Evolutionary conservation across 92 coral and sea anemone genomes (phyloP).

Genomic region (Muricea muricata): DNA sequence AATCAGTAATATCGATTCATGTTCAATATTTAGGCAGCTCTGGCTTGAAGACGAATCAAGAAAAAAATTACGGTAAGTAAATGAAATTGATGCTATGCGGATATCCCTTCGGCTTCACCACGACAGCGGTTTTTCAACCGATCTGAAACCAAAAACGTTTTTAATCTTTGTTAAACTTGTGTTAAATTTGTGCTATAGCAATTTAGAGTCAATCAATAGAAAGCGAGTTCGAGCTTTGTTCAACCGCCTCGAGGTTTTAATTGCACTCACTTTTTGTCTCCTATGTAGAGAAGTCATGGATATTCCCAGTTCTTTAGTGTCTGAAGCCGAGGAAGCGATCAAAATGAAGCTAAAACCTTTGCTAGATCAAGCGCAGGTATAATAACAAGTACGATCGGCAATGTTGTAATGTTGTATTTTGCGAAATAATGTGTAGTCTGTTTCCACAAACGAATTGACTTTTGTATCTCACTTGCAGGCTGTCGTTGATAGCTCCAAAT

Average conservation of each 20-base stretch:
- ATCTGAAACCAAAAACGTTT: too few species aligned
- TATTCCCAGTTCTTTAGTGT: conserved; percentile 77
- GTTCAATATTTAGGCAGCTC: conserved; percentile 67
- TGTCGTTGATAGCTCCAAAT: conserved; percentile 57
- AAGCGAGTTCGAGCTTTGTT: too few species aligned
- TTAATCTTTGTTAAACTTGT: neutral
- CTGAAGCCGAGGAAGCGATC: conserved; percentile 92
- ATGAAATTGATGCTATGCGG: neutral
- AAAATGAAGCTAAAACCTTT: conserved; percentile 78
- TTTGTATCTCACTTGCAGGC: conserved; percentile 52
- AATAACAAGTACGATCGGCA: neutral
- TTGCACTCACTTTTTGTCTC: neutral
- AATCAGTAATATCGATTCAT: too few species aligned
- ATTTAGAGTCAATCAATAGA: too few species aligned
- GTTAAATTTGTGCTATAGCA: too few species aligned
- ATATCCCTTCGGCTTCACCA: neutral
- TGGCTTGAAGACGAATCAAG: conserved; percentile 89
- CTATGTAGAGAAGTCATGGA: conserved; percentile 73
- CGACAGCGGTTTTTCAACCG: too few species aligned
- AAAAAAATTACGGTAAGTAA: conserved; percentile 65
- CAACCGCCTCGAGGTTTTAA: too few species aligned
- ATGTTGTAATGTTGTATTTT: neutral
- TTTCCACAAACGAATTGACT: neutral
- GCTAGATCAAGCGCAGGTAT: conserved; percentile 93
- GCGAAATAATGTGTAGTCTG: neutral